phyloP scores from a whole-genome alignment of 2,113 vertebrate species.

The Coturnix japonica region DNA sequence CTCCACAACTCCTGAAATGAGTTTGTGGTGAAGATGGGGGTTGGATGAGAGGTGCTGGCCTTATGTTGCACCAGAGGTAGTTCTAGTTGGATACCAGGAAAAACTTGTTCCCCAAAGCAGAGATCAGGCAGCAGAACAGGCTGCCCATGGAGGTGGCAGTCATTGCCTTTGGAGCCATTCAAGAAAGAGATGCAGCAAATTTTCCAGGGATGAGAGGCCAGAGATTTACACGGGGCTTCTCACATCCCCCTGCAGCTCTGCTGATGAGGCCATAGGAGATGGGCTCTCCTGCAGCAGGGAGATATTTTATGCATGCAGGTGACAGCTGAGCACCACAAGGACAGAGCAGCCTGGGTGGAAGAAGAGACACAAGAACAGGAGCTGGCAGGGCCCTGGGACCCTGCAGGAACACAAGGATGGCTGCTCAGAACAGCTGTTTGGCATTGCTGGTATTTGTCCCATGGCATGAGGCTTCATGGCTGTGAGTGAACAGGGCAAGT shows the following conservation, averaged over 20 bases:
- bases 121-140: background rate
- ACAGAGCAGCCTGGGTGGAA: background rate
- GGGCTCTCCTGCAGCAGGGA: background rate
- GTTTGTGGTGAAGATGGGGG: no score
- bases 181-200: background rate
- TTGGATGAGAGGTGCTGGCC: no score
- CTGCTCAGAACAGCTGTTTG: background rate
- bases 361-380: background rate
- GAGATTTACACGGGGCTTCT: background rate
- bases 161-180: background rate
- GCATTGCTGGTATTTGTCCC: background rate
- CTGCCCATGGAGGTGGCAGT: background rate
- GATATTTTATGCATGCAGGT: conserved; percentile 14
- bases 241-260: background rate
- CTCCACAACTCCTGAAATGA: no score
- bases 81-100: background rate
- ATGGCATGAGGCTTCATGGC: background rate
- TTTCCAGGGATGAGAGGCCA: background rate
- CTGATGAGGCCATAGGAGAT: background rate
- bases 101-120: background rate
- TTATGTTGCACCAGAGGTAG: no score
- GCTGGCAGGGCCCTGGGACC: no score
- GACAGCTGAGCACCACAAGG: background rate
- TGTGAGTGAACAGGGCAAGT: background rate
- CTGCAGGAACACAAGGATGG: background rate